Conservation (phyloP, 2,888 invertebrate genomes). For the Acrocera orbiculus region DNA sequence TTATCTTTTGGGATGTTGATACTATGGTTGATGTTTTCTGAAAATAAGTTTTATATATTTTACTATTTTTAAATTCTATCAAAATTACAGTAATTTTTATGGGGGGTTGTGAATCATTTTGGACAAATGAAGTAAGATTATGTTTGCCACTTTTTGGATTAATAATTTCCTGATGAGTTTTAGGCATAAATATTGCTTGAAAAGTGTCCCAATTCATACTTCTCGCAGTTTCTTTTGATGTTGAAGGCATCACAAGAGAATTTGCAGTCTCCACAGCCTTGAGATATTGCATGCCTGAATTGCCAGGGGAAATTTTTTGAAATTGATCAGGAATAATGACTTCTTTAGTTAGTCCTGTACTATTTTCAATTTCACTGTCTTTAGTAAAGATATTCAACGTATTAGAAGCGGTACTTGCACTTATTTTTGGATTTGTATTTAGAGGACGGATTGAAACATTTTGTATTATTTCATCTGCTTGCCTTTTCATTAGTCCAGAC, state of each 20-base stretch:
- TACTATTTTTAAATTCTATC: no score
- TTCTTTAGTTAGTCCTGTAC: constrained; percentile 18
- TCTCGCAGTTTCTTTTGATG: constrained; percentile 11
- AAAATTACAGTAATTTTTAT: no score
- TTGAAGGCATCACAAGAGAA: no score
- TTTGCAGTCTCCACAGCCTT: constrained; percentile 39
- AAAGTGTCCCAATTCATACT: no score
- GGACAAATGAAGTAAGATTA: no score
- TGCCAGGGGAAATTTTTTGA: constrained; percentile 22
- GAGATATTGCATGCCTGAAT: constrained; percentile 42
- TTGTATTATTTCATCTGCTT: no score
- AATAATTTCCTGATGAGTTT: no score
- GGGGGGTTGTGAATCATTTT: no score
- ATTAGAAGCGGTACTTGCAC: constrained; percentile 8
- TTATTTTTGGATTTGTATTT: constrained; percentile 1
- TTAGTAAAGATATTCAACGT: constrained; percentile 12
- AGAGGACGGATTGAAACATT: no score
- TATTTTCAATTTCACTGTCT: constrained; percentile 11
- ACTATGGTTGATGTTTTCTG: constrained; percentile 17
- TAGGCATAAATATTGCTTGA: constrained; percentile 14
- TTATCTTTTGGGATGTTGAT: constrained; percentile 16
- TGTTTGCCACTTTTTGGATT: no score
- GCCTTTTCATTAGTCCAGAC: no score
- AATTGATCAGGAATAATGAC: constrained; percentile 24
- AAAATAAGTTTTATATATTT: no score